A percentile compares a stretch with the other conserved stretches of the same genome.
Evolutionary conservation across 1,140 invertebrate genomes (phyloP).

Genomic region (Campodea augens): DNA sequence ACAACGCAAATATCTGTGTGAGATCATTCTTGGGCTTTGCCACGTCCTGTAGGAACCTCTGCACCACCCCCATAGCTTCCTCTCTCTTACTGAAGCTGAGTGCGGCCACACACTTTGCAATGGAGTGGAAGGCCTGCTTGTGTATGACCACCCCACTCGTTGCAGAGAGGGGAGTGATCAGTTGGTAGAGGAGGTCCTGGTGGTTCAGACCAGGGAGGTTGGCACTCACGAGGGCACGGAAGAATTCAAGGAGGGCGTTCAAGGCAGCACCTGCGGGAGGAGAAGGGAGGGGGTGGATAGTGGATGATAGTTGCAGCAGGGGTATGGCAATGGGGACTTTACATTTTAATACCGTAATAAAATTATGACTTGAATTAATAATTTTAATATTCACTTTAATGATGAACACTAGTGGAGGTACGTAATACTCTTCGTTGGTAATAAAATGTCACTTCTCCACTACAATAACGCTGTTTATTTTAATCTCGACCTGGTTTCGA

Average conservation of each 20-base stretch:
- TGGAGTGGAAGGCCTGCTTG: slow-evolving; percentile 71
- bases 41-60: slow-evolving; percentile 67
- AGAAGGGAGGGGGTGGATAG: too few relatives aligned
- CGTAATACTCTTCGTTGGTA: too few relatives aligned
- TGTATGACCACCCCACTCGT: too few relatives aligned
- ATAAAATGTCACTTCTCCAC: too few relatives aligned
- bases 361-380: too few relatives aligned
- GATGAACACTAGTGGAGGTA: too few relatives aligned
- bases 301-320: too few relatives aligned
- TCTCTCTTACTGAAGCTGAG: slow-evolving; percentile 50
- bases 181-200: slow-evolving; percentile 50
- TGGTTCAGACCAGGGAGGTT: slow-evolving; percentile 59
- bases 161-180: slow-evolving; percentile 38
- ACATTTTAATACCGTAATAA: too few relatives aligned
- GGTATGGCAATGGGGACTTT: too few relatives aligned
- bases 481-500: too few relatives aligned
- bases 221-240: slow-evolving; percentile 68
- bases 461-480: too few relatives aligned
- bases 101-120: slow-evolving; percentile 88
- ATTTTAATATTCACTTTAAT: too few relatives aligned
- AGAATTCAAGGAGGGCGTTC: slow-evolving; percentile 73
- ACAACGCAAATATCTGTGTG: slow-evolving; percentile 73
- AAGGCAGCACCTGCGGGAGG: slow-evolving; percentile 59
- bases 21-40: slow-evolving; percentile 42
- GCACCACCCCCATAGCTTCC: slow-evolving; percentile 60